Evolutionary conservation across 2,888 invertebrate species (phyloP), one percentile per base, ranked within the genome.

Genomic region (Orthosia cruda): DNA sequence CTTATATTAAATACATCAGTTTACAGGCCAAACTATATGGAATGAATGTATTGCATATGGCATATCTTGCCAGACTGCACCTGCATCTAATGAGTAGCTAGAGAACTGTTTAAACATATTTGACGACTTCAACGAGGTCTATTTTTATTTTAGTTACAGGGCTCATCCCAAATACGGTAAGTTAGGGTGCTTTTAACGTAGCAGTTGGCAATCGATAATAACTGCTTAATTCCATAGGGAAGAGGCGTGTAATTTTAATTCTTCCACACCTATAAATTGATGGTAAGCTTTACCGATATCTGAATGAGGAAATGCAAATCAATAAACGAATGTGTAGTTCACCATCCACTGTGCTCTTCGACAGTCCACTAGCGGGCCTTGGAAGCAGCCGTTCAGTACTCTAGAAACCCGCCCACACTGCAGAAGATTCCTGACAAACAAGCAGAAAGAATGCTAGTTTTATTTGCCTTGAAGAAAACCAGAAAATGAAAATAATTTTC

Each of bases 361-460:
- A 98, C 67, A 98, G 95, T 52, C 98, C 98, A 3, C 97, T 98
- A 0, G 97, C 97, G 0, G 97, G 97, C 66, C 97, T 97, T 2
- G 98, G 97, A 23, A 98, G 95, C 58, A 98, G 92, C 16, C 97
- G 97, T 89, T 98, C 97, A 0, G 99, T 99, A 90, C 98, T 98
- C 88, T 99, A 98, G 90, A 98, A 99, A 90, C 98, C 98, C 79
- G 98, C 98, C 97, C 98, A 98, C 13, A 98, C 97, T 45, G 98
- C 97, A 13, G 98, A 98, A 99, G 98, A 99, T 92, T 99, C 99
- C 85, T 98, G 98, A 85, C 98, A 98, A 0, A 97, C 95, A 77
- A 32, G 7, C 32, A 32, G 32, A 32, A 32, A 32, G 5, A 32
- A 1, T 40, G 40, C 40, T 40, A 40, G 40, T 40, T 40, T 40